Percentiles rank a stretch among this genome's conserved stretches.
Evolutionary conservation across 1,140 invertebrate species (phyloP).

Genomic region (Anoplolepis gracilipes): DNA sequence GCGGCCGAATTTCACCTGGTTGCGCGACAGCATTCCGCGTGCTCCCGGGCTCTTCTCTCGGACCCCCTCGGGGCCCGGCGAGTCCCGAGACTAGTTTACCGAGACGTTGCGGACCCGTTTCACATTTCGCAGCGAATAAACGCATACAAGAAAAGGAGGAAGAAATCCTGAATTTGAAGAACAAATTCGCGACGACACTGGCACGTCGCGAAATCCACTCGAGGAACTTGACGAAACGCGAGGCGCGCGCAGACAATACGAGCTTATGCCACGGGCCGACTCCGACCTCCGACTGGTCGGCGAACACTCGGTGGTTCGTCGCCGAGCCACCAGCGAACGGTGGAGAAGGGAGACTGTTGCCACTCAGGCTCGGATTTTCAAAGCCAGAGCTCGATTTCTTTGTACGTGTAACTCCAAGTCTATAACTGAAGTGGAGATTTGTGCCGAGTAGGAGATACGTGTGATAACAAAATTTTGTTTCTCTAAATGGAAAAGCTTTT

Average conservation of each 20-base stretch:
- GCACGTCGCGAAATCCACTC: neutral
- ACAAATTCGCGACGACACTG: too few species aligned
- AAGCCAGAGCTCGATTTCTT: neutral
- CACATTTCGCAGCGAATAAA: neutral
- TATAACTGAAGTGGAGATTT: neutral
- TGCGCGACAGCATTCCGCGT: slow-evolving; percentile 34
- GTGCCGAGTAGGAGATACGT: too few species aligned
- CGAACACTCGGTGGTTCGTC: slow-evolving; percentile 29
- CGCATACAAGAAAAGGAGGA: too few species aligned
- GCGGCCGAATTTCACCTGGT: slow-evolving; percentile 47
- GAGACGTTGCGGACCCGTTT: neutral
- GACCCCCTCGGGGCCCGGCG: neutral
- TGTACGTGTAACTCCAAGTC: too few species aligned
- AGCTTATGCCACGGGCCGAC: slow-evolving; percentile 24
- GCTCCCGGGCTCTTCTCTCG: slow-evolving; percentile 22
- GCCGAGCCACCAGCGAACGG: slow-evolving; percentile 3
- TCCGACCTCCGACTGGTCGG: slow-evolving; percentile 51
- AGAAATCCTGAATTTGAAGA: neutral
- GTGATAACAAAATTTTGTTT: neutral
- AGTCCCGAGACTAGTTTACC: slow-evolving; percentile 1
- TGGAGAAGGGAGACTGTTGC: slow-evolving; percentile 49
- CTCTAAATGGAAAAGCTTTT: neutral
- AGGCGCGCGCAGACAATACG: neutral
- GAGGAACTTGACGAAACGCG: neutral
- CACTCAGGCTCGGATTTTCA: slow-evolving; percentile 51